A percentile compares a stretch with the other conserved stretches of the same genome.
Evolutionary conservation across 2,113 vertebrate genomes (phyloP).

Genomic region (Todiramphus chloris): DNA sequence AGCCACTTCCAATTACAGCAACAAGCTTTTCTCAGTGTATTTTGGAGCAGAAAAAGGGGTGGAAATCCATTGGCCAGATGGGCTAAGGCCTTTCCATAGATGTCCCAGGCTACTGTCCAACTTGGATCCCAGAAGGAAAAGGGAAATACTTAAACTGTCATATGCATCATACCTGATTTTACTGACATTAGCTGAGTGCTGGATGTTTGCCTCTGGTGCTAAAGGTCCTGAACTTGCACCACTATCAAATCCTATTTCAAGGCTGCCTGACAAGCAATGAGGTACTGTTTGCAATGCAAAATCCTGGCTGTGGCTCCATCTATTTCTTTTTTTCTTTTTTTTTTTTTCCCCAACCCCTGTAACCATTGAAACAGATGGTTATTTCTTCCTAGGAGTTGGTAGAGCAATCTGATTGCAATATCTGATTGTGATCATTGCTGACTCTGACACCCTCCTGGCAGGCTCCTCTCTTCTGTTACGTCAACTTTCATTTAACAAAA

Average conservation of each 20-base stretch:
- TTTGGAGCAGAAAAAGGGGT: background rate
- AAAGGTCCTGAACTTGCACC: background rate
- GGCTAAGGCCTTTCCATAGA: background rate
- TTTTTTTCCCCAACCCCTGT: accelerated
- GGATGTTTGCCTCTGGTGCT: background rate
- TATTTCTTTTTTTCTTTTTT: background rate
- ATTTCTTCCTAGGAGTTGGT: constrained; percentile 41
- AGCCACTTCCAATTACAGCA: background rate
- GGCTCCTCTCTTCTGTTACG: constrained; percentile 25
- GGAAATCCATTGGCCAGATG: background rate
- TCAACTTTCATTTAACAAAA: constrained; percentile 22
- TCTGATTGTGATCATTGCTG: constrained; percentile 50
- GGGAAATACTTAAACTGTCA: background rate
- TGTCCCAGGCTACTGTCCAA: background rate
- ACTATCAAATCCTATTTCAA: background rate
- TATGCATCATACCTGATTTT: background rate
- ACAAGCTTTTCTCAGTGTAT: background rate
- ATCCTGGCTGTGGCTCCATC: background rate
- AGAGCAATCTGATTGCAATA: constrained; percentile 23
- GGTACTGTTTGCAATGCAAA: background rate
- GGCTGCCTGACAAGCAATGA: background rate
- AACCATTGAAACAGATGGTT: constrained; percentile 44
- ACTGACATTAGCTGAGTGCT: background rate
- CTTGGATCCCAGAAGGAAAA: background rate
- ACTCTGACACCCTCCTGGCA: constrained; percentile 63